Evolutionary conservation across 2,797 vertebrate genomes (phyloP), one percentile per base, ranked within the genome.

Genomic region (Sebastes taczanowskii): DNA sequence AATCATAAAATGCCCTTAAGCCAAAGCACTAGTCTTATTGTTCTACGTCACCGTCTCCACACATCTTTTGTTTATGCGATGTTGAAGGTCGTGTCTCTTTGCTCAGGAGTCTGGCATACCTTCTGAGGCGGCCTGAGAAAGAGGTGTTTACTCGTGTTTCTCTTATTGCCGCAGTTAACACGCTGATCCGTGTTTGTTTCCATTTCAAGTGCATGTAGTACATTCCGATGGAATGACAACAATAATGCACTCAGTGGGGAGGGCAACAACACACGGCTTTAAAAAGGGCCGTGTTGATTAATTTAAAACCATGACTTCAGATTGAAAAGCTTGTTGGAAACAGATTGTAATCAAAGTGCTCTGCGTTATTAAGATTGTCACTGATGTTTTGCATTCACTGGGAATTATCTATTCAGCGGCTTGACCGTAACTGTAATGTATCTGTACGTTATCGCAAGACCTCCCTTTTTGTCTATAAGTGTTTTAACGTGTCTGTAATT

Each of bases 401-500:
- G 71, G 60, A 79, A 77, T 88, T 27, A 82, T 78, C 80, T 69
- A 16, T 60, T 53, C 68, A 7, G 70, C 77, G 58, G 72, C 76
- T 82, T 83, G 74, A 86, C 74, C 49, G 23, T 87, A 83, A 79
- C 79, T 67, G 58, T 73, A 83, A 79, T 71, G 68, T 84, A 90
- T 88, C 84, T 74, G 77, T 77, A 86, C 70, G 77, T 88, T 87
- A 86, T 89, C 78, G 65, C 83, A 84, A 89, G 73, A 86, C 74
- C 86, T 89, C 77, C 78, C 68, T 88, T 85, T 89, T 83, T 81
- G 78, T 89, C 89, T 71, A 8, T 87, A 90, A 95, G 90, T 91
- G 89, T 81, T 93, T 88, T 86, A 94, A 93, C 87, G 88, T 94
- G 93, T 90, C 84, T 88, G 86, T 90, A 89, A 93, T 95, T 92